A percentile compares a stretch with the other conserved stretches of the same genome.
Evolutionary conservation across 2,797 vertebrate genomes (phyloP).

Genomic region (Nothura maculosa): DNA sequence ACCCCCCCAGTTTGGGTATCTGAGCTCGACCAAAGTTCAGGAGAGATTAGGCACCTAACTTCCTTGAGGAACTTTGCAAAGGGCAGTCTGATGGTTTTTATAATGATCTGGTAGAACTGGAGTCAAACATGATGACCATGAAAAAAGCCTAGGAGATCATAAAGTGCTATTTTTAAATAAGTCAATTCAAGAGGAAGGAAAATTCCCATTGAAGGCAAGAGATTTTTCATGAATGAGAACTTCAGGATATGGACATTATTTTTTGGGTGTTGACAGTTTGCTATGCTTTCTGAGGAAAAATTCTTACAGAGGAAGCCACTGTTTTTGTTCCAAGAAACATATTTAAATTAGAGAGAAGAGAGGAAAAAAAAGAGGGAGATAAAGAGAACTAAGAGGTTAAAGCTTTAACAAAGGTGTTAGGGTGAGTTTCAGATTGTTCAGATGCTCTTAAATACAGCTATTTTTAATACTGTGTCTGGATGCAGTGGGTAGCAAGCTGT

Average conservation of each 20-base stretch:
- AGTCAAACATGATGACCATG: slow-evolving; percentile 37
- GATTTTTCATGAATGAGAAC: slow-evolving; percentile 67
- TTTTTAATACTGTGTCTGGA: not conserved
- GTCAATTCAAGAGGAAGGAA: slow-evolving; percentile 42
- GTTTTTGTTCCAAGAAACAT: slow-evolving; percentile 45
- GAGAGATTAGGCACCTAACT: not conserved
- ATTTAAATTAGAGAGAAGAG: not conserved
- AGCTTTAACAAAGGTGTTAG: not conserved
- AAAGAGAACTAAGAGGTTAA: not conserved
- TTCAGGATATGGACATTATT: slow-evolving; percentile 32
- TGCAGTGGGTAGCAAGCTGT: not conserved
- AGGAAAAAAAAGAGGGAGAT: no score
- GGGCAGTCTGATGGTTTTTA: not conserved
- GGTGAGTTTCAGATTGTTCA: not conserved
- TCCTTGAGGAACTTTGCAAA: not conserved
- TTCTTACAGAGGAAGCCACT: not conserved
- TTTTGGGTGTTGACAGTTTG: slow-evolving; percentile 59
- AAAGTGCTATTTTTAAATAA: slow-evolving; percentile 61
- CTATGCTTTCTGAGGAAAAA: slow-evolving; percentile 51
- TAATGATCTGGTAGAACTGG: not conserved
- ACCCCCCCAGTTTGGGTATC: not conserved
- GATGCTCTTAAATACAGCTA: not conserved
- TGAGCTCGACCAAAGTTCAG: rapidly evolving
- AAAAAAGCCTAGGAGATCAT: slow-evolving; percentile 24
- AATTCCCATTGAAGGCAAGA: slow-evolving; percentile 63